These are phyloP conservation scores for Clarias batrachus DNA, from an alignment of 2,113 vertebrate species.

Conservation along the genomic window DNA sequence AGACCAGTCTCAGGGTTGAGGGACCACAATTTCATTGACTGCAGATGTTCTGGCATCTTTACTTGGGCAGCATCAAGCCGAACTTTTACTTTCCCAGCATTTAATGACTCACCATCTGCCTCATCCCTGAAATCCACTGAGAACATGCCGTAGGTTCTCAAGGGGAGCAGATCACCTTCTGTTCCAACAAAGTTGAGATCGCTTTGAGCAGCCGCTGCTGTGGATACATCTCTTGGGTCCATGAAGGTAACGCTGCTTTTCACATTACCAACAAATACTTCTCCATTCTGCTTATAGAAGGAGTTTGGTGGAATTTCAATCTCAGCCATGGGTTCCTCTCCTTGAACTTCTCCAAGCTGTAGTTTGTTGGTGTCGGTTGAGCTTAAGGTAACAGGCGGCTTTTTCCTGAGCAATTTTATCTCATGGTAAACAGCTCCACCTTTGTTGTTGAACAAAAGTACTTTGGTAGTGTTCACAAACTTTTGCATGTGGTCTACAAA, in stretches of 20 bases:
- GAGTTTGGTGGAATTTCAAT: conserved; percentile 89
- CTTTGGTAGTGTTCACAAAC: conserved; percentile 95
- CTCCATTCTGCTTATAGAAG: conserved; percentile 90
- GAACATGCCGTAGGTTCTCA: conserved; percentile 97
- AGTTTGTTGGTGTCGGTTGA: conserved; percentile 81
- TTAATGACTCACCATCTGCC: conserved; percentile 79
- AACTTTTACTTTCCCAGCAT: conserved; percentile 89
- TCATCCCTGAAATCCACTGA: conserved; percentile 90
- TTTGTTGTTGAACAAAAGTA: conserved; percentile 88
- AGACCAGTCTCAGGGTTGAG: conserved; percentile 91
- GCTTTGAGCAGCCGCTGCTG: conserved; percentile 84
- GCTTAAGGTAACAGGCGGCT: conserved; percentile 80
- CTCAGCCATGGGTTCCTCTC: conserved; percentile 84
- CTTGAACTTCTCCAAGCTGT: conserved; percentile 82
- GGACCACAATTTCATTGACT: conserved; percentile 94
- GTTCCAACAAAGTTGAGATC: conserved; percentile 89
- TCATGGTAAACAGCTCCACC: conserved; percentile 92
- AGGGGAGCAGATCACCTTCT: conserved; percentile 86
- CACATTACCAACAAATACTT: conserved; percentile 85
- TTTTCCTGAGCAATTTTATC: conserved; percentile 86
- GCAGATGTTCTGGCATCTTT: conserved; percentile 84
- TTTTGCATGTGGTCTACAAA: conserved; percentile 94
- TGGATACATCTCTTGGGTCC: conserved; percentile 87
- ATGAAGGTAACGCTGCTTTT: conserved; percentile 93
- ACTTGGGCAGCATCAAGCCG: conserved; percentile 88